These are phyloP conservation scores for Leptinotarsa peninsularis DNA, from an alignment of 2,888 invertebrate species.

Conservation along the genomic window DNA sequence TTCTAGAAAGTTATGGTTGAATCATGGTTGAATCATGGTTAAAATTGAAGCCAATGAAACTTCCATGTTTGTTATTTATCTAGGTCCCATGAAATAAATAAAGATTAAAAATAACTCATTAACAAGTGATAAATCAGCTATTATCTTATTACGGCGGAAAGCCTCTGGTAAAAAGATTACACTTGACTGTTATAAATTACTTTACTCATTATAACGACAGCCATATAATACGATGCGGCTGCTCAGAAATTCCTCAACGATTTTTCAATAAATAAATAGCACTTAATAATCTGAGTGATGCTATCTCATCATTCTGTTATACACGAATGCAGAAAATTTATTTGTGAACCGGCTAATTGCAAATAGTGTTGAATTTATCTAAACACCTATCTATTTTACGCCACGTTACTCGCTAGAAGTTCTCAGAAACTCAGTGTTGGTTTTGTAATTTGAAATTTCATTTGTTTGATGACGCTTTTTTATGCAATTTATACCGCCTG, in stretches of 20 bases:
- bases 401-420: slow-evolving; percentile 42
- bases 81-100: no score
- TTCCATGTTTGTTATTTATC: no score
- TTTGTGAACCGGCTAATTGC: slow-evolving; percentile 58
- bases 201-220: slow-evolving; percentile 9
- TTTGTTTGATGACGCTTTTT: slow-evolving; percentile 43
- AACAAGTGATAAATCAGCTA: not conserved
- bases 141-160: not conserved
- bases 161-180: not conserved
- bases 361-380: slow-evolving; percentile 60
- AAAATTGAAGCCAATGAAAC: no score
- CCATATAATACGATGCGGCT: not conserved
- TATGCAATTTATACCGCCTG: slow-evolving; percentile 35
- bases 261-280: slow-evolving; percentile 41
- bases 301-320: slow-evolving; percentile 28
- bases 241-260: not conserved
- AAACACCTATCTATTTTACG: slow-evolving; percentile 42
- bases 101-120: not conserved
- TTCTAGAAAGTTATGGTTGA: no score
- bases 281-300: slow-evolving; percentile 34
- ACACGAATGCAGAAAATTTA: slow-evolving; percentile 49
- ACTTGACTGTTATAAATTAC: slow-evolving; percentile 3
- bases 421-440: slow-evolving; percentile 38
- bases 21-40: no score
- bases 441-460: slow-evolving; percentile 44